Conservation (phyloP, 1,140 invertebrate species). For the Sycobia sp. region DNA sequence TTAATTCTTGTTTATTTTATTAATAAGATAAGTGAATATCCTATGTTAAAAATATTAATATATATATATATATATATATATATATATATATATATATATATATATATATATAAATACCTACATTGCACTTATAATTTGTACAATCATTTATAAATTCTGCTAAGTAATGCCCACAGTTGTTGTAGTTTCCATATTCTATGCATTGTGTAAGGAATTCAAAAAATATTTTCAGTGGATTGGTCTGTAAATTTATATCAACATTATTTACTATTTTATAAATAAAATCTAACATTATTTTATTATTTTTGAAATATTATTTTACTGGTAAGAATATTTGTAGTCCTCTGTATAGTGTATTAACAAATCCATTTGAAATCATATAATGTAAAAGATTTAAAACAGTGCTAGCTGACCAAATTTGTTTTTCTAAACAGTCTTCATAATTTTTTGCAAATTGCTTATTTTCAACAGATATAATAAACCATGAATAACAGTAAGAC, state of each 20-base stretch:
- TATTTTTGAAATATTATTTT: background rate
- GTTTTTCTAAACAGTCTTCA: conserved; percentile 51
- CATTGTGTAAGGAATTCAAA: conserved; percentile 59
- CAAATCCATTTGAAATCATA: conserved; percentile 61
- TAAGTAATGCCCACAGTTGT: conserved; percentile 44
- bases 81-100: conserved; percentile 34
- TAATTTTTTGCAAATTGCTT: conserved; percentile 53
- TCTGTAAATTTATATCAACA: conserved; percentile 51
- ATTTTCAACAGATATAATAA: conserved; percentile 59
- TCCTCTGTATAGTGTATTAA: conserved; percentile 64
- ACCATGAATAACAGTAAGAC: conserved; percentile 69
- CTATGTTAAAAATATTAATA: background rate
- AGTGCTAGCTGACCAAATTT: conserved; percentile 50
- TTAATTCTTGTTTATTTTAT: background rate
- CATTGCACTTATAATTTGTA: conserved; percentile 45
- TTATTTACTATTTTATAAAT: background rate
- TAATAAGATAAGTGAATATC: background rate
- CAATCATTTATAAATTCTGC: conserved; percentile 47
- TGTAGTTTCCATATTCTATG: conserved; percentile 47
- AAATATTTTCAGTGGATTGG: conserved; percentile 65
- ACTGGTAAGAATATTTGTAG: conserved; percentile 71
- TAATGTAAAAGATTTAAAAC: conserved; percentile 62
- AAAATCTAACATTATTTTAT: background rate
- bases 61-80: conserved; percentile 41
- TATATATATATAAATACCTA: conserved; percentile 44